Conservation (phyloP, 2,888 invertebrate species). For the Drosophila vallismaia region DNA sequence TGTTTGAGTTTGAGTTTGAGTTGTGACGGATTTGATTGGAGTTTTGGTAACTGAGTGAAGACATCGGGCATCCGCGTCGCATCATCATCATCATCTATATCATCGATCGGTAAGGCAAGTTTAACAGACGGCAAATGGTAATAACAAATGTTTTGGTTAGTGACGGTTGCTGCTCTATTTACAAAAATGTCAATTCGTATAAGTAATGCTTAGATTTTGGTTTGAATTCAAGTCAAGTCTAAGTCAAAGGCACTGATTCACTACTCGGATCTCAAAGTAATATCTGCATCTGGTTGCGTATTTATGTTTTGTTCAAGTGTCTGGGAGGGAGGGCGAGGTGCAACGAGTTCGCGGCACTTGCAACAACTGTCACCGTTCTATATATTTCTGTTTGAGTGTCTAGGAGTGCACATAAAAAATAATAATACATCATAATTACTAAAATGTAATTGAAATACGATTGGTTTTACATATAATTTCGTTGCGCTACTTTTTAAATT, state of each 20-base stretch:
- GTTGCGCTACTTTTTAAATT: slow-evolving; percentile 51
- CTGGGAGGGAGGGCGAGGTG: slow-evolving; percentile 59
- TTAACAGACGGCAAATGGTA: slow-evolving; percentile 63
- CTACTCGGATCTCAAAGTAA: slow-evolving; percentile 43
- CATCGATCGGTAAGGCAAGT: slow-evolving; percentile 64
- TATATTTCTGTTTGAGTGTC: slow-evolving; percentile 22
- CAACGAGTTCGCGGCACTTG: slow-evolving; percentile 63
- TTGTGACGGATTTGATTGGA: slow-evolving; percentile 62
- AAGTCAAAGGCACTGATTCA: slow-evolving; percentile 74
- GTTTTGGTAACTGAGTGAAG: slow-evolving; percentile 56
- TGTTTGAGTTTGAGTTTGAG: slow-evolving; percentile 40
- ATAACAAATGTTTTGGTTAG: slow-evolving; percentile 30
- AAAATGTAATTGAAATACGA: slow-evolving; percentile 73
- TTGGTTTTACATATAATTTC: slow-evolving; percentile 46
- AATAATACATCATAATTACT: slow-evolving; percentile 77
- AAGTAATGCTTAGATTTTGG: slow-evolving; percentile 54
- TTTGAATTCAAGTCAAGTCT: slow-evolving; percentile 64
- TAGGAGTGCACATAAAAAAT: slow-evolving; percentile 50
- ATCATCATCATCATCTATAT: slow-evolving; percentile 3
- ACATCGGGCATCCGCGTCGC: slow-evolving; percentile 29
- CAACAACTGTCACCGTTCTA: slow-evolving; percentile 66
- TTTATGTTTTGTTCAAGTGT: slow-evolving; percentile 8
- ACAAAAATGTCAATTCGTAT: slow-evolving; percentile 33
- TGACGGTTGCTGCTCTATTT: slow-evolving; percentile 60
- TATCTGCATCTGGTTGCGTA: slow-evolving; percentile 26